Percentiles rank a stretch among this genome's conserved stretches.
Evolutionary conservation across 2,113 vertebrate genomes (phyloP).

Genomic region (Hippocampus mohnikei): DNA sequence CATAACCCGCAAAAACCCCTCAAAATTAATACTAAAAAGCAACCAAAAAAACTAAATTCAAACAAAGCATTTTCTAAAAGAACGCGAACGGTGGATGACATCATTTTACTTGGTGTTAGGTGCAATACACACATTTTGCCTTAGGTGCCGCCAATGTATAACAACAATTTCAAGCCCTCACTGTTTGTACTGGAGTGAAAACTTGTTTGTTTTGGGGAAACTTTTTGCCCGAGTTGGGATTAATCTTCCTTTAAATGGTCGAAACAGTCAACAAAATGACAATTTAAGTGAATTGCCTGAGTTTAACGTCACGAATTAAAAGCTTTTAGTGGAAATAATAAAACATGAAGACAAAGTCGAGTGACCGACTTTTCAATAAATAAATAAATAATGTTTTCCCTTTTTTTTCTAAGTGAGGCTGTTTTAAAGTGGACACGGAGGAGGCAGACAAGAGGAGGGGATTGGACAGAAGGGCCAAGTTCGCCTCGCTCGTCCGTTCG

Average conservation of each 20-base stretch:
- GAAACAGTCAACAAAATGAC: background rate
- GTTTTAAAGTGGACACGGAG: conserved; percentile 1
- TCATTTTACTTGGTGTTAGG: background rate
- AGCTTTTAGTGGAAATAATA: background rate
- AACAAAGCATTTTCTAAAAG: too few relatives aligned
- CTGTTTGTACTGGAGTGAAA: background rate
- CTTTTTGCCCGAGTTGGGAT: background rate
- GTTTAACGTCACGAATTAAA: background rate
- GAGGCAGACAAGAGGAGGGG: background rate
- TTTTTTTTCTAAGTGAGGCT: background rate
- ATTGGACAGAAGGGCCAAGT: conserved; percentile 50
- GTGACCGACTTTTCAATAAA: background rate
- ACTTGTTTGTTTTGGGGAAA: conserved; percentile 3
- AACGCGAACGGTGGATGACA: background rate
- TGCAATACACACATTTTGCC: background rate
- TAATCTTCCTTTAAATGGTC: too few relatives aligned
- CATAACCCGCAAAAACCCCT: too few relatives aligned
- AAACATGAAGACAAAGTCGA: background rate
- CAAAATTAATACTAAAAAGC: too few relatives aligned
- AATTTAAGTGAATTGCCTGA: background rate
- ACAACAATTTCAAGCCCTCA: background rate
- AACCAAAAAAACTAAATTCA: too few relatives aligned
- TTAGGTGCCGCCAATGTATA: background rate
- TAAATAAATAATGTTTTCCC: background rate
- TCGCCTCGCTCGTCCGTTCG: conserved; percentile 43